These are phyloP conservation scores for Eretmocerus hayati DNA, from an alignment of 2,888 invertebrate species.

Conservation along the genomic window DNA sequence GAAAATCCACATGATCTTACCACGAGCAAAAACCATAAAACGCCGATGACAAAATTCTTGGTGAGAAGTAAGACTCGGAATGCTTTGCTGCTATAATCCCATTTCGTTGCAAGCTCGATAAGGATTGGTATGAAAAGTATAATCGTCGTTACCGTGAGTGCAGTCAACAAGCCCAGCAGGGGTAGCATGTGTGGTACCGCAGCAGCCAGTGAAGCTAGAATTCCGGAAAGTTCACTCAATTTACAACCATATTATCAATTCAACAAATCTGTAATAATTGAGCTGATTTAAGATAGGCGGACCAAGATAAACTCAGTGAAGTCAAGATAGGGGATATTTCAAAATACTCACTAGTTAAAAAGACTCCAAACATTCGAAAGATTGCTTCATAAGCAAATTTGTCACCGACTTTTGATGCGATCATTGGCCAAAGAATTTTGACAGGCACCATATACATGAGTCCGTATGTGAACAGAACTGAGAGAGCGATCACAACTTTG, in stretches of 20 bases:
- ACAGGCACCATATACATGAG: constrained; percentile 61
- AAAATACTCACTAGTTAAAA: constrained; percentile 3
- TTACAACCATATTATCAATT: no score
- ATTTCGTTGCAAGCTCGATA: constrained; percentile 38
- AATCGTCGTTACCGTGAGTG: constrained; percentile 51
- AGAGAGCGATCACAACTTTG: constrained; percentile 52
- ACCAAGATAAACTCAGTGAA: no score
- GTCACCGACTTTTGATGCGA: constrained; percentile 41
- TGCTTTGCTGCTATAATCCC: no score
- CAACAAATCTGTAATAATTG: no score
- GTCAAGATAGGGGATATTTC: no score
- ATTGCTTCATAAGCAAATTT: constrained; percentile 28
- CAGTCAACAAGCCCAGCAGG: constrained; percentile 54
- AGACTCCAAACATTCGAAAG: constrained; percentile 35
- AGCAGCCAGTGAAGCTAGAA: constrained; percentile 50
- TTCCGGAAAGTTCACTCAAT: no score
- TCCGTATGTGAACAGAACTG: constrained; percentile 58
- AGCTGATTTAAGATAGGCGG: no score
- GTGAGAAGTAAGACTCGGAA: no score
- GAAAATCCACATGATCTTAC: no score
- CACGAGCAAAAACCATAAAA: no score
- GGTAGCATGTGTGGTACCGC: constrained; percentile 53
- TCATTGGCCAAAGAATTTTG: constrained; percentile 54
- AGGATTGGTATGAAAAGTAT: constrained; percentile 44
- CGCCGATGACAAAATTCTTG: no score